A percentile compares a stretch with the other conserved stretches of the same genome.
Conservation (phyloP, 1,140 invertebrate species). For the Grapholita molesta region DNA sequence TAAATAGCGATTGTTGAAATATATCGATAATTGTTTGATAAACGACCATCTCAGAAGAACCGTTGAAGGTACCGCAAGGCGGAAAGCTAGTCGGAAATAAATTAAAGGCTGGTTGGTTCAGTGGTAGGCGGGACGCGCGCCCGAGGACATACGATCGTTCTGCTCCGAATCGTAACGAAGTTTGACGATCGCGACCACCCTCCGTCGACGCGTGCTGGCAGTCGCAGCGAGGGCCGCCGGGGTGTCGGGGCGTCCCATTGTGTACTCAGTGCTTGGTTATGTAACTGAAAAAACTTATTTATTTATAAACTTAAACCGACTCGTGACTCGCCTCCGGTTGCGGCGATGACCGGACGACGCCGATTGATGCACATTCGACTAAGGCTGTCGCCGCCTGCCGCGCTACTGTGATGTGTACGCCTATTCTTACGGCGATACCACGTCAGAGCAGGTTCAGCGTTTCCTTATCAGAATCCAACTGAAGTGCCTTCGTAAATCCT, state of each 20-base stretch:
- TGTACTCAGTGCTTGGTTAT: conserved; percentile 66
- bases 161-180: conserved; percentile 68
- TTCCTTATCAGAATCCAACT: conserved; percentile 44
- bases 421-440: conserved; percentile 58
- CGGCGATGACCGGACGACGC: conserved; percentile 23
- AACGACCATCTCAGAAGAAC: background rate
- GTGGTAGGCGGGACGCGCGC: conserved; percentile 54
- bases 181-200: conserved; percentile 64
- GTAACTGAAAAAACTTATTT: conserved; percentile 76
- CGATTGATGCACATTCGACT: conserved; percentile 6
- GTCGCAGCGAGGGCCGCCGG: conserved; percentile 70
- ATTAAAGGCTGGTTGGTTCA: conserved; percentile 57
- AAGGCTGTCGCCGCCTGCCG: conserved; percentile 23
- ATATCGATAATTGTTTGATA: background rate
- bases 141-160: conserved; percentile 70
- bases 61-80: conserved; percentile 3
- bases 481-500: conserved; percentile 20
- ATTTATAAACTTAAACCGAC: conserved; percentile 63
- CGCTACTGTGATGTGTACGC: conserved; percentile 69
- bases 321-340: conserved; percentile 25
- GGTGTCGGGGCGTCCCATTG: conserved; percentile 65
- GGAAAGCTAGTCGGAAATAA: conserved; percentile 39
- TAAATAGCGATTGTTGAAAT: too few relatives aligned
- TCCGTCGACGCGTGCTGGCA: conserved; percentile 68
- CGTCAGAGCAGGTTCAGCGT: conserved; percentile 66